Base-by-base conservation (phyloP, 2,797 vertebrate genomes). In the Diglossa cyanea region DNA sequence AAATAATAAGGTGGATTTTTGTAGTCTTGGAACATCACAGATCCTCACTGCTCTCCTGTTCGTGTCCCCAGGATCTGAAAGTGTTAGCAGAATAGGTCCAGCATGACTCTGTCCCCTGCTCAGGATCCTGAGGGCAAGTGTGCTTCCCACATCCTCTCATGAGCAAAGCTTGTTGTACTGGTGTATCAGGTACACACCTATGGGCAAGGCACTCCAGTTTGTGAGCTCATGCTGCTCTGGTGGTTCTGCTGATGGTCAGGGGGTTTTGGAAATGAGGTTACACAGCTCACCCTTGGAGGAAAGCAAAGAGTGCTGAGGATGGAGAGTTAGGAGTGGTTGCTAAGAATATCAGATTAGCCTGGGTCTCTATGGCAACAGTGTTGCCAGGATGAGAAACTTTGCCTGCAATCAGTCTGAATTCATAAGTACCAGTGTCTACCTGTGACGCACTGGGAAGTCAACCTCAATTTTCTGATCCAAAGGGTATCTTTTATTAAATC, bases 321-420 rank as follows among this genome's bases (percentile, higher is more conserved):
- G 95, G 68, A 83, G 96, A 92, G 94, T 96, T 92, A 90, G 91
- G 96, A 95, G 97, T 25, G 61, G 98, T 98, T 98, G 98, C 98
- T 98, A 98, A 98, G 98, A 98, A 97, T 98, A 97, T 97, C 94
- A 23, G 55, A 97, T 97, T 96, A 94, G 96, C 97, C 65, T 60
- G 80, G 84, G 98, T 98, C 63, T 14, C 98, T 97, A 98, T 98
- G 97, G 98, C 98, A 98, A 99, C 98, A 1, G 86, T 48, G 96
- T 97, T 98, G 98, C 96, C 96, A 96, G 94, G 95, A 96, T 95
- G 55, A 66, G 78, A 96, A 97, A 98, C 94, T 97, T 98, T 84
- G 73, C 47, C 94, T 78, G 93, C 81, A 86, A 92, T 97, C 96
- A 80, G 12, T 74, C 95, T 93, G 96, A 97, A 97, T 97, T 95